These are phyloP conservation scores for Parasteatoda lunata DNA, from an alignment of 2,888 invertebrate genomes.

Conservation along the genomic window DNA sequence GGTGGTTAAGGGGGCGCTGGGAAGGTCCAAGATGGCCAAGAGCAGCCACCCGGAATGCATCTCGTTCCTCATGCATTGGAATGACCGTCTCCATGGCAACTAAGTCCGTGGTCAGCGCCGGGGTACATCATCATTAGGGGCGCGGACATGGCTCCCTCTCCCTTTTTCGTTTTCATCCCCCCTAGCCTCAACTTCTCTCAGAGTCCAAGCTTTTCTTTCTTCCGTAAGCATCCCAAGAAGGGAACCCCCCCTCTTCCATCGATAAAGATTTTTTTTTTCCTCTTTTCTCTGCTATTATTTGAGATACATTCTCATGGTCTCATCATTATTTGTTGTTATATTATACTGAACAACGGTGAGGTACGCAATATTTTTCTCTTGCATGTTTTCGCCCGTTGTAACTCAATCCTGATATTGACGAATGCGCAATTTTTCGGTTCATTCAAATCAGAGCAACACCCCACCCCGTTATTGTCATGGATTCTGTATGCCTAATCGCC, in stretches of 20 bases:
- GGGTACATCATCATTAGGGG: conserved; percentile 69
- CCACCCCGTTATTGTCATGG: not conserved
- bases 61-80: conserved; percentile 69
- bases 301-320: conserved; percentile 6
- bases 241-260: conserved; percentile 4
- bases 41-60: conserved; percentile 67
- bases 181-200: conserved; percentile 19
- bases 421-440: not conserved
- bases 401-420: not conserved
- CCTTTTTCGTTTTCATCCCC: conserved; percentile 1
- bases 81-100: conserved; percentile 68
- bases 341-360: conserved; percentile 19
- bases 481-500: not conserved
- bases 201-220: conserved; percentile 30
- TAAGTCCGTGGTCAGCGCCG: conserved; percentile 69
- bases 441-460: not conserved
- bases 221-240: conserved; percentile 32
- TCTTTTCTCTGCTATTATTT: conserved; percentile 12
- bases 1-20: conserved; percentile 31
- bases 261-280: not conserved
- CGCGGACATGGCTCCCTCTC: conserved; percentile 52
- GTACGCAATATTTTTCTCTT: not conserved
- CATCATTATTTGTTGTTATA: conserved; percentile 27
- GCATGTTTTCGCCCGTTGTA: conserved; percentile 5
- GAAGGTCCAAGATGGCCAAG: conserved; percentile 67